phyloP scores from a whole-genome alignment of 2,888 invertebrate genomes.

The Tridacna crocea region DNA sequence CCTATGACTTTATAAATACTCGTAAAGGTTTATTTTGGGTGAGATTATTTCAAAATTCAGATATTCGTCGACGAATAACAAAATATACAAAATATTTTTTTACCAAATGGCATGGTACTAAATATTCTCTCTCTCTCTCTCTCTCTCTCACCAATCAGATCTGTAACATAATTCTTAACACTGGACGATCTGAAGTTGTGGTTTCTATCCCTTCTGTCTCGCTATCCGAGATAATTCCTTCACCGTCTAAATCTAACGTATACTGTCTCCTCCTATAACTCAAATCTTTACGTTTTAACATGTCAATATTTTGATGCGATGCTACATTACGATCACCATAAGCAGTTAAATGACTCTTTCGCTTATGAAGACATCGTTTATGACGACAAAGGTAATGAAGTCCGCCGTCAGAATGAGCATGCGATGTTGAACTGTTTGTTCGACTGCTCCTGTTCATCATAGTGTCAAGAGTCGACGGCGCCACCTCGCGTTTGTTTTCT shows the following conservation, averaged over 20 bases:
- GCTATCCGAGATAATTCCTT: neutral
- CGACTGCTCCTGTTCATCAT: slow-evolving; percentile 60
- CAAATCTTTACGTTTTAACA: slow-evolving; percentile 16
- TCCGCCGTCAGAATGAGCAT: slow-evolving; percentile 72
- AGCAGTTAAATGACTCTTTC: slow-evolving; percentile 35
- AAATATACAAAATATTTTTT: too few species aligned
- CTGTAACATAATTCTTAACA: slow-evolving; percentile 20
- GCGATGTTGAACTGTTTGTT: slow-evolving; percentile 60
- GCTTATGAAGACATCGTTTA: slow-evolving; percentile 64
- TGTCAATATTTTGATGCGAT: slow-evolving; percentile 65
- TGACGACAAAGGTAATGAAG: slow-evolving; percentile 70
- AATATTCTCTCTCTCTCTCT: too few species aligned
- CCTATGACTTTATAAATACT: too few species aligned
- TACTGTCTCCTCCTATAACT: neutral
- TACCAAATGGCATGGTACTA: too few species aligned
- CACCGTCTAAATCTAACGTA: neutral
- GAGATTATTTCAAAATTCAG: too few species aligned
- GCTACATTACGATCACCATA: slow-evolving; percentile 55
- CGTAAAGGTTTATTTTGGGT: too few species aligned
- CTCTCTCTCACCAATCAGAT: neutral
- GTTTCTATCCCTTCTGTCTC: slow-evolving; percentile 1
- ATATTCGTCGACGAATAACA: too few species aligned
- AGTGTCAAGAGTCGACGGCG: slow-evolving; percentile 64
- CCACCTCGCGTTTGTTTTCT: slow-evolving; percentile 38
- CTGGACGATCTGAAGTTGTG: neutral